phyloP scores from a whole-genome alignment of 2,797 vertebrate genomes.

The Simalia tracyae region DNA sequence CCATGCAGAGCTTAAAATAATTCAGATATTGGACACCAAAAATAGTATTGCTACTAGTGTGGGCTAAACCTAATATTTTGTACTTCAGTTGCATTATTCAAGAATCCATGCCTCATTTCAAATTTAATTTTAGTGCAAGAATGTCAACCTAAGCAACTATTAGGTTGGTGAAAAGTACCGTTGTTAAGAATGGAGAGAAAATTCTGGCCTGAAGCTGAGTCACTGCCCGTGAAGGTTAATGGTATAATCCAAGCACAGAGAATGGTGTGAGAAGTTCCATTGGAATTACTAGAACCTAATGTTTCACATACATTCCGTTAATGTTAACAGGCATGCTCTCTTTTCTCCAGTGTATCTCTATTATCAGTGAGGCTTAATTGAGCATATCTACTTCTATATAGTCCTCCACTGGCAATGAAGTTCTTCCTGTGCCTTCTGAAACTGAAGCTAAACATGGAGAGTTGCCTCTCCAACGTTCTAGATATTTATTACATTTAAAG shows the following conservation, averaged over 20 bases:
- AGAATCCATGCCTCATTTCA: neutral
- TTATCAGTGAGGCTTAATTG: neutral
- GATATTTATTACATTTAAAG: neutral
- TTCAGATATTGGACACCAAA: neutral
- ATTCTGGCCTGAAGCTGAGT: neutral
- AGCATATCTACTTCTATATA: neutral
- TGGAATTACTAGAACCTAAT: neutral
- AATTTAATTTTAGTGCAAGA: neutral
- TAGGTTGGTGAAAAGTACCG: neutral
- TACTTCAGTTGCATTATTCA: neutral
- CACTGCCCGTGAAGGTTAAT: neutral
- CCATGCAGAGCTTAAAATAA: slow-evolving; percentile 30
- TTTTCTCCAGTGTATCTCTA: neutral
- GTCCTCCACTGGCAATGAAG: neutral
- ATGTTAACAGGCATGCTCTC: neutral
- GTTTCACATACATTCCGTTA: neutral
- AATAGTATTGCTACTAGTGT: slow-evolving; percentile 13
- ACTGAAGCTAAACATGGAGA: neutral
- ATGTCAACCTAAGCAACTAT: neutral
- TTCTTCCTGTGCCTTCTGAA: neutral
- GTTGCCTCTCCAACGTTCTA: neutral
- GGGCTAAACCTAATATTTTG: neutral
- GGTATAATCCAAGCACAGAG: neutral
- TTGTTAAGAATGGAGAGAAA: neutral
- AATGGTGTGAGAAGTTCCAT: neutral